Evolutionary conservation across 37 sponge, comb jelly and placozoan genomes (phyloP).

Genomic region (Bolinopsis microptera): DNA sequence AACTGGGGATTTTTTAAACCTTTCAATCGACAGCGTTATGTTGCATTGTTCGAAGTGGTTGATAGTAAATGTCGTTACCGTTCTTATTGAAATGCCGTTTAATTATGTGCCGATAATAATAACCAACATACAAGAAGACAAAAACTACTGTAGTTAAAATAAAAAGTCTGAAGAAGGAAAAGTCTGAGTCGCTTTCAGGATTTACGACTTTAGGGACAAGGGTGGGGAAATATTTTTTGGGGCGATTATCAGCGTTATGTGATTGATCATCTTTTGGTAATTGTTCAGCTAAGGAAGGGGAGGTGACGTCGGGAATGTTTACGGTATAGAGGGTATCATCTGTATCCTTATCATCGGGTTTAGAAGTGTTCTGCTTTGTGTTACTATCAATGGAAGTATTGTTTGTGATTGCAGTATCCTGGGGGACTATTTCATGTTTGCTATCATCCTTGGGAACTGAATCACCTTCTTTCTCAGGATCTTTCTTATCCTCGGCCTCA

Average conservation of each 20-base stretch:
- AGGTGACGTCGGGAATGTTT: neutral
- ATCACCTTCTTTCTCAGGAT: too few relatives aligned
- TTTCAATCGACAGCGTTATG: constrained; percentile 18
- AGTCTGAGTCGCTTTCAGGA: neutral
- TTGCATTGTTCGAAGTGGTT: neutral
- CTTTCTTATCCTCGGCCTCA: too few relatives aligned
- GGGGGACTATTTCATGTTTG: too few relatives aligned
- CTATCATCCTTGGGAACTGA: too few relatives aligned
- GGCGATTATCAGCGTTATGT: neutral
- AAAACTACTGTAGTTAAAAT: neutral
- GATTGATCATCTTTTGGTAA: neutral
- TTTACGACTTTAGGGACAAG: neutral
- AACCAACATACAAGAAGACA: neutral
- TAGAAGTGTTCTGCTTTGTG: too few relatives aligned
- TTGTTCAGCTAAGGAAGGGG: neutral
- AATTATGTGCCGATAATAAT: constrained; percentile 6
- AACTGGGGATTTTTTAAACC: too few relatives aligned
- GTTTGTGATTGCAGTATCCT: too few relatives aligned
- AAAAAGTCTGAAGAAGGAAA: constrained; percentile 16
- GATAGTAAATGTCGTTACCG: constrained; percentile 17
- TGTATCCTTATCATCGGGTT: too few relatives aligned
- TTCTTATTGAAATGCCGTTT: neutral
- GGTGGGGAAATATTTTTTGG: neutral
- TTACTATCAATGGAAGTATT: too few relatives aligned
- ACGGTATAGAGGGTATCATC: too few relatives aligned